Evolutionary conservation across 2,113 vertebrate genomes (phyloP).

Genomic region (Antigone vipio): DNA sequence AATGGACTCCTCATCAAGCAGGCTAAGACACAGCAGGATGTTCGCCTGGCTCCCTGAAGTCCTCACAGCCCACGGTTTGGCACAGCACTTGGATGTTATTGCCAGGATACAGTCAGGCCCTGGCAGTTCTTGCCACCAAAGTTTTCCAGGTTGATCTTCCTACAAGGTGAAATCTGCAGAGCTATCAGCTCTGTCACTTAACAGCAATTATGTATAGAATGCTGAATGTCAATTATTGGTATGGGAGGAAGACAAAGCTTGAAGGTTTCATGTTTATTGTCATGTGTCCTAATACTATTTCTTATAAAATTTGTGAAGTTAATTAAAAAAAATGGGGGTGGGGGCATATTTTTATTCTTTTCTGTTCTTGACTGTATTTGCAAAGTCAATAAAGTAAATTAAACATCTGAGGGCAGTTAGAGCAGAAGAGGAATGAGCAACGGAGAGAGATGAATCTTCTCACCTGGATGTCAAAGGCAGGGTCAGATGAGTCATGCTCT

Average conservation of each 20-base stretch:
- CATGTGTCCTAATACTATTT: background rate
- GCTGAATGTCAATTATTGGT: background rate
- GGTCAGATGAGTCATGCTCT: background rate
- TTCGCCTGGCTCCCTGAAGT: background rate
- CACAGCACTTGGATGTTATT: rapidly evolving
- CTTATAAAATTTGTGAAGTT: background rate
- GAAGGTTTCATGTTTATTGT: background rate
- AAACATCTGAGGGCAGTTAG: background rate
- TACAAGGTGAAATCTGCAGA: background rate
- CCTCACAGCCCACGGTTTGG: background rate
- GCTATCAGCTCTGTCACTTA: background rate
- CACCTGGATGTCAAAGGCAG: background rate
- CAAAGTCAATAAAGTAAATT: background rate
- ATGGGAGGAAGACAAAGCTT: background rate
- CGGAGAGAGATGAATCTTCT: background rate
- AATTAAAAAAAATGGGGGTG: background rate
- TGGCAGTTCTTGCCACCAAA: background rate
- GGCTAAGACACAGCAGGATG: background rate
- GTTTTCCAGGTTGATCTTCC: background rate
- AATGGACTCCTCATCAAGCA: background rate
- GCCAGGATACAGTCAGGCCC: background rate
- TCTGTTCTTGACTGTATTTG: background rate
- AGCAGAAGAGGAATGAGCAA: background rate
- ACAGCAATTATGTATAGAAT: background rate
- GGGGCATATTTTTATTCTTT: background rate